Evolutionary conservation across 2,797 vertebrate species (phyloP), one percentile per base, ranked within the genome.

Genomic region (Brachyalestes nurse): DNA sequence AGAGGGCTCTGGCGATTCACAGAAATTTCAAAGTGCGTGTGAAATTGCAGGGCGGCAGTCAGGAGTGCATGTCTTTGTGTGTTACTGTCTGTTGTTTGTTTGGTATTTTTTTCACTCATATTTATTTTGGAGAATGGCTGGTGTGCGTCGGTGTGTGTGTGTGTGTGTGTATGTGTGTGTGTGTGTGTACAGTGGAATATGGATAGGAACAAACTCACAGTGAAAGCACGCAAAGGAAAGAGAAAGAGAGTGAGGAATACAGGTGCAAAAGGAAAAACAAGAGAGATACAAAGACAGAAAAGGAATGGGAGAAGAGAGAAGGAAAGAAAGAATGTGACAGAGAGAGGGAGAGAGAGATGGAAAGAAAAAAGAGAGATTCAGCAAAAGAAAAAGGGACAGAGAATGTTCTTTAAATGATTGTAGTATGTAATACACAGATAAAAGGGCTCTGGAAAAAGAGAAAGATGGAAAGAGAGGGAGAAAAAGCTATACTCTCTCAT

Each of bases 61-160:
- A 61, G 58, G 13, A 21, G 61, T 75, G 75, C 60, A 79, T 60
- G 25, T 72, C 69, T 72, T 70, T 75, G 72, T 82, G 72, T 77
- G 51, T 72, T 82, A 67, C 71, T 71, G 76, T 81, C 65, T 69
- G 75, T 80, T 79, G 70, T 79, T 79, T 83, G 75, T 77, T 34
- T 34, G 34, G 34, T 34, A 2, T 34, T 81, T 75, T 77, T 77
- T 79, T 40, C 55, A 70, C n/a, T 28, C 53, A 42, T 55, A 17
- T 47, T 79, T 77, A 71, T 72, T 71, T 81, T 82, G 76, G 70
- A 66, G 70, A 71, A 58, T 73, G 42, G 25, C 72, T 66, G 80
- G 67, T n/a, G n/a, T 49, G 42, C 49, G 66, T 40, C 8, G 38
- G 34, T 65, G 62, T 61, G 58, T 61, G 58, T 61, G 58, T 40